phyloP scores from a whole-genome alignment of 2,113 vertebrate genomes.

The Struthidea cinerea region DNA sequence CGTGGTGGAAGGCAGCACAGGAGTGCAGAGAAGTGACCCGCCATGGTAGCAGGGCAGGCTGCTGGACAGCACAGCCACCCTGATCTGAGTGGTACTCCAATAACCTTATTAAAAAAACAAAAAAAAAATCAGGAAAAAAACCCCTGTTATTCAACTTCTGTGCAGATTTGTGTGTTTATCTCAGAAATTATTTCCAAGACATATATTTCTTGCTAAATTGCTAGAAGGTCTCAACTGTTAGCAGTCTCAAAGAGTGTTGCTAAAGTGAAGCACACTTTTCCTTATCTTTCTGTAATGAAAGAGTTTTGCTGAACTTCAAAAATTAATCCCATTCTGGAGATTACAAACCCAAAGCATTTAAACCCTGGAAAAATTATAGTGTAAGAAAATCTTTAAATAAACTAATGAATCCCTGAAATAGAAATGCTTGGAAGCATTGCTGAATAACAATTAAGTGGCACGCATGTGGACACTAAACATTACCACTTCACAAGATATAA shows the following conservation, averaged over 20 bases:
- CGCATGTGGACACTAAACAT: background rate
- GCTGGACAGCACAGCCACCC: rapidly evolving
- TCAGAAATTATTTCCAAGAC: background rate
- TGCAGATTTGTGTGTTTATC: background rate
- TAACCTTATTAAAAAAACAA: too few relatives aligned
- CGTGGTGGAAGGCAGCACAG: rapidly evolving
- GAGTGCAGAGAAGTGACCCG: rapidly evolving
- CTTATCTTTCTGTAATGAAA: background rate
- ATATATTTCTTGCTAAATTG: background rate
- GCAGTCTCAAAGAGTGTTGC: background rate
- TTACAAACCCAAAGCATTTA: background rate
- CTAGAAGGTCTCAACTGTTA: background rate
- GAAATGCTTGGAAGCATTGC: background rate
- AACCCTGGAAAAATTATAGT: background rate
- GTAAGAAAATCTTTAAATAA: background rate
- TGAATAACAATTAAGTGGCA: background rate
- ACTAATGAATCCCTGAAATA: background rate
- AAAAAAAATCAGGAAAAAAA: background rate
- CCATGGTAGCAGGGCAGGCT: background rate
- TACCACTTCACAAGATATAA: background rate
- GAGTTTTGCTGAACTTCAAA: background rate
- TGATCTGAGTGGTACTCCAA: rapidly evolving
- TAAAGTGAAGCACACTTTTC: background rate
- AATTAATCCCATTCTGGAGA: background rate
- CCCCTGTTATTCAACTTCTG: background rate